phyloP scores from a whole-genome alignment of 1,140 invertebrate genomes.

The Trissolcus basalis region DNA sequence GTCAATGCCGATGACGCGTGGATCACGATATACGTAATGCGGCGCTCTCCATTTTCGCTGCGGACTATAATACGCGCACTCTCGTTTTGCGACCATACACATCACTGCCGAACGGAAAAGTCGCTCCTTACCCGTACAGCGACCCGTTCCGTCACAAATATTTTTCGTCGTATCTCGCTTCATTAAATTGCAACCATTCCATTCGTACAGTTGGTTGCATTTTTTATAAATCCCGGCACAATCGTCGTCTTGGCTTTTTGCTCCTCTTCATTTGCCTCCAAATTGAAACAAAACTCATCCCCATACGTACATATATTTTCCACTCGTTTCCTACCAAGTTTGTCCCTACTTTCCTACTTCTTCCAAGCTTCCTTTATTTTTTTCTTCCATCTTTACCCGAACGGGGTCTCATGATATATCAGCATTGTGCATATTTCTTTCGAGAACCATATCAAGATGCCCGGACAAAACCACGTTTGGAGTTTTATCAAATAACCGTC shows the following conservation, averaged over 20 bases:
- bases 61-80: not conserved
- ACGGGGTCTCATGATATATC: no score
- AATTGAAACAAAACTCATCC: slow-evolving; percentile 42
- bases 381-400: no score
- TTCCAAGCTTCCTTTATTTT: no score
- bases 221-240: slow-evolving; percentile 47
- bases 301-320: not conserved
- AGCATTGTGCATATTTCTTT: no score
- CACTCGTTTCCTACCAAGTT: slow-evolving; percentile 9
- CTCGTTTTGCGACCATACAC: no score
- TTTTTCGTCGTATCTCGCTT: slow-evolving; percentile 36
- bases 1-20: slow-evolving; percentile 75
- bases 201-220: slow-evolving; percentile 43
- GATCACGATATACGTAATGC: slow-evolving; percentile 71
- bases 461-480: no score
- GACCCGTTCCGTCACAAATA: slow-evolving; percentile 28
- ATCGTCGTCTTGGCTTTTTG: slow-evolving; percentile 17
- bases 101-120: no score
- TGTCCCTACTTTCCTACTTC: no score
- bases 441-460: no score
- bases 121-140: slow-evolving; percentile 11
- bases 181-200: slow-evolving; percentile 49
- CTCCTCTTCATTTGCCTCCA: slow-evolving; percentile 23
- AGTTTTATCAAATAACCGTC: no score
- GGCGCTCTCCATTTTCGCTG: slow-evolving; percentile 31